Conservation (phyloP, 2,113 vertebrate genomes). For the Corythoichthys haematopterus region DNA sequence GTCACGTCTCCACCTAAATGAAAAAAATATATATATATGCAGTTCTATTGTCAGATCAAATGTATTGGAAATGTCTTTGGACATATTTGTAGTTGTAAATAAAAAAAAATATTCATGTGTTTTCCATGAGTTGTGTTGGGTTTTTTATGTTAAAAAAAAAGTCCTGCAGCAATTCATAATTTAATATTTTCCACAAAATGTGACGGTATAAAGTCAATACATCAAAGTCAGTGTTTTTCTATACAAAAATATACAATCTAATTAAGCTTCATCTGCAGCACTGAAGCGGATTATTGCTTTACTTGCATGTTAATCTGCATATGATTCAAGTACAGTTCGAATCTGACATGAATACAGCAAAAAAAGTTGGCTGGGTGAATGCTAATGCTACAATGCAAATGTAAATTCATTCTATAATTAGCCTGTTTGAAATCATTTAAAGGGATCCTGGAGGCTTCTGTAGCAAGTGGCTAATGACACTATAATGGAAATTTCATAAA, state of each 20-base stretch:
- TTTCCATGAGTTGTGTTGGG: slow-evolving; percentile 43
- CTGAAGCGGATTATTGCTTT: slow-evolving; percentile 15
- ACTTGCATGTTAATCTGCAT: slow-evolving; percentile 18
- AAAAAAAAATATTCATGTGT: slow-evolving; percentile 56
- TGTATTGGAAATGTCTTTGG: slow-evolving; percentile 59
- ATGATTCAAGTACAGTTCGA: slow-evolving; percentile 22
- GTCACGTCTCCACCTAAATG: slow-evolving; percentile 35
- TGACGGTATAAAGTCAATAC: slow-evolving; percentile 46
- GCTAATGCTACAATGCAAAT: neutral
- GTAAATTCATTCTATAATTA: neutral
- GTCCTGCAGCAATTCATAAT: slow-evolving; percentile 51
- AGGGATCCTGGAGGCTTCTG: neutral
- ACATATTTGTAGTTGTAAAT: slow-evolving; percentile 64
- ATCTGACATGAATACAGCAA: neutral
- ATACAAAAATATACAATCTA: slow-evolving; percentile 61
- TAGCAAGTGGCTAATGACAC: neutral
- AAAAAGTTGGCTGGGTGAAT: neutral
- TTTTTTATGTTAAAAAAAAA: slow-evolving; percentile 43
- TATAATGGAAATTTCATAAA: neutral
- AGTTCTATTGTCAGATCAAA: slow-evolving; percentile 61
- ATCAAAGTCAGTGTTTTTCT: slow-evolving; percentile 49
- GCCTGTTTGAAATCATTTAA: neutral
- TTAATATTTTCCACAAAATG: slow-evolving; percentile 40
- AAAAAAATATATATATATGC: slow-evolving; percentile 36
- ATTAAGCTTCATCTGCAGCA: slow-evolving; percentile 30